Conservation (phyloP, 2,888 invertebrate species). For the Cepaea hortensis region DNA sequence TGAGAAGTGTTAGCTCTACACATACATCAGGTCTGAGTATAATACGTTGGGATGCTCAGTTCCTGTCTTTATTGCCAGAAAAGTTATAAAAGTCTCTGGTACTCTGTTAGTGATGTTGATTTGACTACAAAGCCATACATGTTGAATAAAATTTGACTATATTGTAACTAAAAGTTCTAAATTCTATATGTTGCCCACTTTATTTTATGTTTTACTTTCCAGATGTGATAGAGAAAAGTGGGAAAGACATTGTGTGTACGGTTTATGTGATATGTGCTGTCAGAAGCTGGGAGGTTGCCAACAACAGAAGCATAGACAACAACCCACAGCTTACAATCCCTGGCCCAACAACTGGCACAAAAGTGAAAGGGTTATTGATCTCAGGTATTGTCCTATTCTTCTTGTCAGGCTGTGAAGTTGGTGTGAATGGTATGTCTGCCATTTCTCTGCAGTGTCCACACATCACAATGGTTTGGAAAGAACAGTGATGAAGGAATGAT, state of each 20-base stretch:
- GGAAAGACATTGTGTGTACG: conserved; percentile 39
- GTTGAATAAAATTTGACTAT: too few species aligned
- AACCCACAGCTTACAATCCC: conserved; percentile 21
- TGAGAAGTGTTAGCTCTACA: too few species aligned
- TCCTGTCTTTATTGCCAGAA: too few species aligned
- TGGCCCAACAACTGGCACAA: conserved; percentile 17
- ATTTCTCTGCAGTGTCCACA: background rate
- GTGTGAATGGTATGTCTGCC: background rate
- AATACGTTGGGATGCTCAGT: too few species aligned
- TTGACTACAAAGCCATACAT: too few species aligned
- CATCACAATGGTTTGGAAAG: too few species aligned
- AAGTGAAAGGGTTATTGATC: conserved; percentile 23
- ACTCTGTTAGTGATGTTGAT: too few species aligned
- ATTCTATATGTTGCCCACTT: background rate
- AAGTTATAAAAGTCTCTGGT: too few species aligned
- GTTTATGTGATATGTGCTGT: conserved; percentile 34
- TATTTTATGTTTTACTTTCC: background rate
- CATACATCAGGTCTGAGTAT: too few species aligned
- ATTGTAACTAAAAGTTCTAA: background rate
- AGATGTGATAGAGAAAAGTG: conserved; percentile 38
- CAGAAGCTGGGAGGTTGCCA: conserved; percentile 31
- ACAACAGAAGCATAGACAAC: background rate
- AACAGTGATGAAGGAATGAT: too few species aligned
- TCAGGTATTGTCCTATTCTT: conserved; percentile 14
- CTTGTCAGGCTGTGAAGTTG: background rate